Conservation (phyloP, 2,888 invertebrate genomes). For the Limnephilus marmoratus region DNA sequence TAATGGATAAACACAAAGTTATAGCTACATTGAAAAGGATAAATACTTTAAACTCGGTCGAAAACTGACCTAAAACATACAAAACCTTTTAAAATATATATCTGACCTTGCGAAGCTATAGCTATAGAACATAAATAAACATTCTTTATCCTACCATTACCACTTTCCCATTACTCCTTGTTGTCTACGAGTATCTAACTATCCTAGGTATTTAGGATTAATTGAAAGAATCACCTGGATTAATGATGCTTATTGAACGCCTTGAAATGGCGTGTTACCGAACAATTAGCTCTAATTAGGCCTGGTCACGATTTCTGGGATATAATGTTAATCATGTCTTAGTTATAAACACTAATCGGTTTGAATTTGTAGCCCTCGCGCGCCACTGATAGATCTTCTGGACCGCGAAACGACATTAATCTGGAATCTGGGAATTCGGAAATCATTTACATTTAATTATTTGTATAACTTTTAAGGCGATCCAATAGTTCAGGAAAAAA, state of each 20-base stretch:
- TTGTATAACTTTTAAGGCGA: neutral
- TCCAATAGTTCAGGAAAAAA: too few relatives aligned
- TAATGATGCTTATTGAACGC: constrained; percentile 59
- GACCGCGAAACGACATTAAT: neutral
- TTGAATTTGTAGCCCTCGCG: neutral
- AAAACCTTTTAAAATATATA: neutral
- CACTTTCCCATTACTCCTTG: neutral
- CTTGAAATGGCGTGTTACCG: constrained; percentile 60
- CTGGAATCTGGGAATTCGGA: neutral
- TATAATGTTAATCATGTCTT: constrained; percentile 33
- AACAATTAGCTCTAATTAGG: constrained; percentile 56
- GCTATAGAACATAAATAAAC: neutral
- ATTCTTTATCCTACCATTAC: neutral
- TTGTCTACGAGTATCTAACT: neutral
- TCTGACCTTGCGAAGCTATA: neutral
- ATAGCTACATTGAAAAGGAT: too few relatives aligned
- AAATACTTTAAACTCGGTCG: too few relatives aligned
- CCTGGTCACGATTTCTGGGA: constrained; percentile 24
- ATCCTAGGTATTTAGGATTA: neutral
- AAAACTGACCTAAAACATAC: neutral
- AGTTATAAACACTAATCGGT: constrained; percentile 35
- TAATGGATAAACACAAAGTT: too few relatives aligned
- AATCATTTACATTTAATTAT: neutral
- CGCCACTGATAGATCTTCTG: neutral
- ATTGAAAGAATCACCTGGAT: constrained; percentile 42